phyloP scores from a whole-genome alignment of 1,140 invertebrate genomes.

The Solenopsis fugax region DNA sequence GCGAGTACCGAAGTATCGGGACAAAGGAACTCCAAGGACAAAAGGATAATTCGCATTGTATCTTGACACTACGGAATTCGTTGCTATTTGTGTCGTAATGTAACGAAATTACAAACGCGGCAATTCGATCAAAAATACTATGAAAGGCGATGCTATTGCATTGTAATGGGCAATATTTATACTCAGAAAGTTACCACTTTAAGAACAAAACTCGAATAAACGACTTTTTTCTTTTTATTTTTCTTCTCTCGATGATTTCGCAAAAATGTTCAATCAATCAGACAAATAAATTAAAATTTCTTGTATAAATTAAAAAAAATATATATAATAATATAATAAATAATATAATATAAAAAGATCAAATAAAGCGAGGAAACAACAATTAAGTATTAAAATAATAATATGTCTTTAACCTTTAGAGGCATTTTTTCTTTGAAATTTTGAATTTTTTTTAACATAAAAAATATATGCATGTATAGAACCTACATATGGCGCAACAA shows the following conservation, averaged over 20 bases:
- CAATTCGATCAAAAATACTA: constrained; percentile 22
- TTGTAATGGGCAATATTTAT: not conserved
- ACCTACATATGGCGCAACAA: too few relatives aligned
- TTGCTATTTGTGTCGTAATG: constrained; percentile 47
- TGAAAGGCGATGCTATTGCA: not conserved
- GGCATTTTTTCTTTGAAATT: too few relatives aligned
- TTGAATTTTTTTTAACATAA: too few relatives aligned
- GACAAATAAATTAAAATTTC: not conserved
- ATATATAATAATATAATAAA: not conserved
- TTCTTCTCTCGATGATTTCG: too few relatives aligned
- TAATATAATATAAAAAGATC: too few relatives aligned
- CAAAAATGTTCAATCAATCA: not conserved
- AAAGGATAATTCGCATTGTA: constrained; percentile 73
- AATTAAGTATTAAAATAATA: too few relatives aligned
- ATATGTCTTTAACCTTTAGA: too few relatives aligned
- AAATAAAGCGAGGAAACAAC: too few relatives aligned
- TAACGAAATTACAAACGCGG: constrained; percentile 55
- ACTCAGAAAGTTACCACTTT: not conserved
- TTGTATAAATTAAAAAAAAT: not conserved
- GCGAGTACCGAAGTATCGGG: constrained; percentile 63
- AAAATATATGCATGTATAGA: too few relatives aligned
- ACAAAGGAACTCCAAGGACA: constrained; percentile 72
- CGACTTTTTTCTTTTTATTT: not conserved
- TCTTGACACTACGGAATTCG: constrained; percentile 61
- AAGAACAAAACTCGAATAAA: not conserved